Evolutionary conservation across 2,888 invertebrate genomes (phyloP), one percentile per base, ranked within the genome.

Genomic region (Tinea semifulvella): DNA sequence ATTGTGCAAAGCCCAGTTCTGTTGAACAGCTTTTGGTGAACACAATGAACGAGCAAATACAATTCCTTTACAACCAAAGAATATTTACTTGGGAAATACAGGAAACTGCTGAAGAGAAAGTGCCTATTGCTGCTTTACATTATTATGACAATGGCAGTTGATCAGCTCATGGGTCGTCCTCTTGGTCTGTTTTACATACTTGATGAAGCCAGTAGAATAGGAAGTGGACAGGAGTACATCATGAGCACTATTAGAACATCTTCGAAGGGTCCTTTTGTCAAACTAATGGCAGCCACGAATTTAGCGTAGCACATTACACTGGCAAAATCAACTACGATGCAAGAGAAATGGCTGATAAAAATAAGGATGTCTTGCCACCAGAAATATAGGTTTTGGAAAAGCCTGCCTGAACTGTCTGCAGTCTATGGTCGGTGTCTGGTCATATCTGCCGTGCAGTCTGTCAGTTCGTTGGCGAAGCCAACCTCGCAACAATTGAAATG

Each of bases 11-110:
- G n/a, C n/a, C n/a, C n/a, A n/a, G n/a, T n/a, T n/a, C n/a, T n/a
- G n/a, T 96, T 50, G 93, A 96, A 55, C 96, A 96, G 64, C 79
- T 97, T 6, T 88, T 94, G 53, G 89, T 95, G 2, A 97, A 97
- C 62, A 89, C 91, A 1, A 84, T 92, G 47, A 97, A 96, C 62
- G 96, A 97, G 64, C 95, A 96, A 69, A 85, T 97, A 63, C 96
- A 96, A 62, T 96, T 94, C 63, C 88, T 94, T 55, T 97, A 94
- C 67, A 92, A 95, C 58, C 96, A 97, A 68, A 86, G 92, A 60
- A 85, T 94, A 49, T 97, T 96, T 68, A 89, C 89, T 4, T 95
- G 93, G 90, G 96, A 96, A 83, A 89, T 92, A 88, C 87, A 86
- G 53, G 83, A 83, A 59, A 87, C 88, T 84, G 87, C 89, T 49